Percentiles rank a stretch among this genome's conserved stretches.
These are phyloP conservation scores for Hiodon alosoides DNA, from an alignment of 2,113 vertebrate species.

Conservation along the genomic window DNA sequence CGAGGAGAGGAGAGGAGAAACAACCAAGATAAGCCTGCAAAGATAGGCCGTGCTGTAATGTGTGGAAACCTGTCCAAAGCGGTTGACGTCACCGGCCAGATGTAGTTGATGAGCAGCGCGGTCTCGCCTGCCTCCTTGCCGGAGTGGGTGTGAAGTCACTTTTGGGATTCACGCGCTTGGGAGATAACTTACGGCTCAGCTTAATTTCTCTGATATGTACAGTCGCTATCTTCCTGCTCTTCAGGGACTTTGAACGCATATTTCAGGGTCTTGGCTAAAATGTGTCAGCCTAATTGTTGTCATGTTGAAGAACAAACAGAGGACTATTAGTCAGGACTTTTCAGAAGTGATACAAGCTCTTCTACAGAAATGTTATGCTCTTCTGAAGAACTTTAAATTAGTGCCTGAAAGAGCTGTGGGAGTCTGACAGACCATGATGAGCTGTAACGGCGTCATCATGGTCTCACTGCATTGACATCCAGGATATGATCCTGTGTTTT, in stretches of 20 bases:
- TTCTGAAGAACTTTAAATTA: not conserved
- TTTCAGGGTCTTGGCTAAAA: not conserved
- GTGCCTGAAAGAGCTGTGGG: not conserved
- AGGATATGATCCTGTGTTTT: too few relatives aligned
- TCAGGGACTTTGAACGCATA: not conserved
- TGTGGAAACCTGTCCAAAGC: not conserved
- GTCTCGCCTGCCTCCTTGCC: slow-evolving; percentile 10
- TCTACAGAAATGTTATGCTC: slow-evolving; percentile 12
- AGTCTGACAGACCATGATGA: not conserved
- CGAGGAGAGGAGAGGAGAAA: not conserved
- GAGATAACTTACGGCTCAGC: slow-evolving; percentile 5
- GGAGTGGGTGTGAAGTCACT: slow-evolving; percentile 35
- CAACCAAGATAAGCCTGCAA: not conserved
- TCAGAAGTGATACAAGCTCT: not conserved
- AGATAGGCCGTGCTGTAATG: not conserved
- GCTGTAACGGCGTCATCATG: too few relatives aligned
- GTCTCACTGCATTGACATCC: too few relatives aligned
- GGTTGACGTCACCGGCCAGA: slow-evolving; percentile 30
- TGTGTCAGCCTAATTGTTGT: not conserved
- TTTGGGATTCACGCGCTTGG: not conserved
- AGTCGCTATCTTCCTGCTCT: not conserved
- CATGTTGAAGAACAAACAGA: not conserved
- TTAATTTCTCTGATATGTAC: not conserved
- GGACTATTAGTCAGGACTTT: not conserved
- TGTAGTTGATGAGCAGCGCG: slow-evolving; percentile 13